phyloP scores from a whole-genome alignment of 1,140 invertebrate species.

The Apis florea region DNA sequence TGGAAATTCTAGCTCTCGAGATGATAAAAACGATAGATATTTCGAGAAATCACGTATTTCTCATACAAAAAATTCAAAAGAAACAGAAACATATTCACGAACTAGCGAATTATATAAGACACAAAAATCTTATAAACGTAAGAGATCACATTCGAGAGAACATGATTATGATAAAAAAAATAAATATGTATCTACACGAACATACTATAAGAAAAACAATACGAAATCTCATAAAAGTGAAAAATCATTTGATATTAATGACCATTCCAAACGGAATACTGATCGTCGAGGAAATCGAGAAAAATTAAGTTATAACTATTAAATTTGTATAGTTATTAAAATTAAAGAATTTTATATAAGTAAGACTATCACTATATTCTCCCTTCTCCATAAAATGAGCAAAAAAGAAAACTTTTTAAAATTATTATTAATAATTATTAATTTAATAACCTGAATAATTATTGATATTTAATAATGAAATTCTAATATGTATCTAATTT shows the following conservation, averaged over 20 bases:
- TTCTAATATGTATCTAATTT: neutral
- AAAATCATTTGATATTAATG: neutral
- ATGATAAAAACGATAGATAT: slow-evolving; percentile 15
- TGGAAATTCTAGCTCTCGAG: neutral
- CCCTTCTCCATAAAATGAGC: no score
- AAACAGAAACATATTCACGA: slow-evolving; percentile 30
- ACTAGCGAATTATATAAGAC: slow-evolving; percentile 18
- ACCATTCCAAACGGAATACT: neutral
- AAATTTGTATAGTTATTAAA: neutral
- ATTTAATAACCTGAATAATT: neutral
- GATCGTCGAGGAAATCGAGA: neutral
- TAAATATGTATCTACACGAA: slow-evolving; percentile 4
- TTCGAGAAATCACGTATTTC: slow-evolving; percentile 12
- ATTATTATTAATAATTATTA: neutral
- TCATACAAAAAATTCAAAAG: slow-evolving; percentile 13
- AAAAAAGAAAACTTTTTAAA: neutral
- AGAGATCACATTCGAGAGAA: slow-evolving; percentile 52
- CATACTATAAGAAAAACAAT: neutral
- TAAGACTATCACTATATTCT: no score
- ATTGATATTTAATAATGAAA: neutral
- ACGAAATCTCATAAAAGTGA: neutral
- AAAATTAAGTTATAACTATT: neutral
- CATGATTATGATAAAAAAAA: slow-evolving; percentile 35
- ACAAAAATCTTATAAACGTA: slow-evolving; percentile 12
- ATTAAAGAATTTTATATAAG: neutral